Evolutionary conservation across 2,113 vertebrate genomes (phyloP), one percentile per base, ranked within the genome.

Genomic region (Megaleporinus macrocephalus): DNA sequence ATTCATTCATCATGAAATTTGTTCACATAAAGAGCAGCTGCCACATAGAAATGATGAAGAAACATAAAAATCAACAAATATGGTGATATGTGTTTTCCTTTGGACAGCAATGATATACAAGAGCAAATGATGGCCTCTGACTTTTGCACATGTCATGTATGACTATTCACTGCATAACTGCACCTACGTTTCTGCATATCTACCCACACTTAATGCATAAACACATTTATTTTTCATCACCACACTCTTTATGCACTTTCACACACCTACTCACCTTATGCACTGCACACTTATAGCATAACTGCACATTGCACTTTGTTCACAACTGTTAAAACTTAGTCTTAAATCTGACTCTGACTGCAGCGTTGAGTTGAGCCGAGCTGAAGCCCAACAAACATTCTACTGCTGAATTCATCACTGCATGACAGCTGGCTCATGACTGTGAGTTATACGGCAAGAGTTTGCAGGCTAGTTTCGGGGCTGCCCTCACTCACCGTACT

Each of bases 401-500:
- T 49, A 13, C 3, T 1, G 11, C 4, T 55, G 2, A 18, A 16
- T 20, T 20, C 51, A 16, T 55, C 51, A 55, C 51, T 55, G 47
- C 10, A 14, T 18, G 47, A 49, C 53, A 55, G 53, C 53, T 36
- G 36, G 7, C 7, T 36, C 3, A 36, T 36, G 36, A 7, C 36
- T 36, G 36, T 36, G 36, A 36, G 36, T 36, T 36, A 36, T 7
- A 36, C 53, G 2, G 53, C 2, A 22, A 55, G 5, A 59, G 57
- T 59, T 65, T 27, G 47, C 24, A 33, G 24, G 29, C 29, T 24
- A 47, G 47, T 77, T 18, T 49, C n/a, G 18, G n/a, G 51, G 36
- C 51, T 10, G 15, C 16, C 10, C 16, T 72, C 27, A 89, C 87
- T 88, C 78, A 93, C 88, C 90, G 68, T 93, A 93, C 85, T 91